Conservation (phyloP, 2,888 invertebrate genomes). For the Gerris lacustris region DNA sequence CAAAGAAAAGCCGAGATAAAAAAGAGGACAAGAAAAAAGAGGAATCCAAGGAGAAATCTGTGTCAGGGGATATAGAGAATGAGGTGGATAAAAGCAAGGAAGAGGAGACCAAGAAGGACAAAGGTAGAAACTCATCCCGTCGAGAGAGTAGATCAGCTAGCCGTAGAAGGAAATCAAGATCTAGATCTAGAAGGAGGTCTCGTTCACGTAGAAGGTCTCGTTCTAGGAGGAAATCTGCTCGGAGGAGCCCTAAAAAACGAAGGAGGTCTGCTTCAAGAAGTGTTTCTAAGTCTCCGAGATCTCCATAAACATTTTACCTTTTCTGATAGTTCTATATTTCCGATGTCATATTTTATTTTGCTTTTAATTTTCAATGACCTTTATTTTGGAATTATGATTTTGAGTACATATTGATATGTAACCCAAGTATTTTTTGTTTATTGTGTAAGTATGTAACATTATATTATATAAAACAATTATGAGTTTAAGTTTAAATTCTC, state of each 20-base stretch:
- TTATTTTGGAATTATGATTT: too few species aligned
- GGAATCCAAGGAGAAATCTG: constrained; percentile 17
- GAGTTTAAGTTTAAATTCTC: too few species aligned
- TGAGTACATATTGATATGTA: too few species aligned
- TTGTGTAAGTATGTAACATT: too few species aligned
- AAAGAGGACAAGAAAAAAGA: constrained; percentile 23
- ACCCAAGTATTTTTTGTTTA: too few species aligned
- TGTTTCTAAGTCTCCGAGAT: constrained; percentile 1
- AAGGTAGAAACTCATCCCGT: constrained; percentile 24
- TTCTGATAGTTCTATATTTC: too few species aligned
- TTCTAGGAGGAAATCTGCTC: constrained; percentile 19
- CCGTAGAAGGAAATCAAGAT: constrained; percentile 43
- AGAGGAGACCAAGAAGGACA: constrained; percentile 12
- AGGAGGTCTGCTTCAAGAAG: constrained; percentile 13
- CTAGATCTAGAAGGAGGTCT: constrained; percentile 35
- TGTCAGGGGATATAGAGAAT: constrained; percentile 18
- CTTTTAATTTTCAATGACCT: too few species aligned
- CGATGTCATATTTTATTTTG: too few species aligned
- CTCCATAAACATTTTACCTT: not conserved
- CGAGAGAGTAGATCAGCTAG: constrained; percentile 8
- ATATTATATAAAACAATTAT: too few species aligned
- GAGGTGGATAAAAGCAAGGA: constrained; percentile 20
- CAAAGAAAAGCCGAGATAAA: constrained; percentile 30
- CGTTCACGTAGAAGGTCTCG: constrained; percentile 40
- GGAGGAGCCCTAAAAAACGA: constrained; percentile 20